Evolutionary conservation across 1,140 invertebrate genomes (phyloP).

Genomic region (Pachypeltis micranthus): DNA sequence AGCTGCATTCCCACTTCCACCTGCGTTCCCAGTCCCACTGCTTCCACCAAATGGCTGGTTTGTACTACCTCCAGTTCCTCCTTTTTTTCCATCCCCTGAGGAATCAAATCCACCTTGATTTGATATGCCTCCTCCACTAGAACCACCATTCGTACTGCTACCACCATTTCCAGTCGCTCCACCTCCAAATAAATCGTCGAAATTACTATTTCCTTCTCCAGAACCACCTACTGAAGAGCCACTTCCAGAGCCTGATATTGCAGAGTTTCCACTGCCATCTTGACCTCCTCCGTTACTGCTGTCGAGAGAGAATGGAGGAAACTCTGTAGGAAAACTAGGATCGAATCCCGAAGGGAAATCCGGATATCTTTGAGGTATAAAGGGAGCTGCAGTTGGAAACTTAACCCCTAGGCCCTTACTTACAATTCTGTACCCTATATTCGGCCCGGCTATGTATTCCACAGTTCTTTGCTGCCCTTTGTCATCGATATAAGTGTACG

Average conservation of each 20-base stretch:
- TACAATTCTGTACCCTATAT: constrained; percentile 57
- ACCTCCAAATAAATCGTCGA: neutral
- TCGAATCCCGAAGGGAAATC: constrained; percentile 17
- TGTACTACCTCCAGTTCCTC: constrained; percentile 7
- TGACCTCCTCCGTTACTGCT: neutral
- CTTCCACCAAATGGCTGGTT: neutral
- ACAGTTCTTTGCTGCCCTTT: constrained; percentile 56
- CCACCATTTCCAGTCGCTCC: constrained; percentile 5
- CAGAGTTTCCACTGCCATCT: neutral
- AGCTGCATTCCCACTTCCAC: neutral
- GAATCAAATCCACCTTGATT: neutral
- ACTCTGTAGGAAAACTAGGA: constrained; percentile 7
- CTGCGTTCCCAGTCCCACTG: neutral
- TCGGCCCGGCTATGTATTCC: constrained; percentile 59
- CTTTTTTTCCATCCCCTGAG: neutral
- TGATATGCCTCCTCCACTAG: neutral
- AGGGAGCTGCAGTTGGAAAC: constrained; percentile 30
- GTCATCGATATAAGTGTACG: constrained; percentile 60
- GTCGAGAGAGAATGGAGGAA: constrained; percentile 10
- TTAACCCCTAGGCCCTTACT: constrained; percentile 45
- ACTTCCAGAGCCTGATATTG: too few species aligned
- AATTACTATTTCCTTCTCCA: too few species aligned
- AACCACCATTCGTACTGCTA: neutral
- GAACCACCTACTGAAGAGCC: too few species aligned
- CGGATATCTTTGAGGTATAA: constrained; percentile 19